These are phyloP conservation scores for Callyntrura guangdongensis DNA, from an alignment of 2,888 invertebrate species.

Conservation along the genomic window DNA sequence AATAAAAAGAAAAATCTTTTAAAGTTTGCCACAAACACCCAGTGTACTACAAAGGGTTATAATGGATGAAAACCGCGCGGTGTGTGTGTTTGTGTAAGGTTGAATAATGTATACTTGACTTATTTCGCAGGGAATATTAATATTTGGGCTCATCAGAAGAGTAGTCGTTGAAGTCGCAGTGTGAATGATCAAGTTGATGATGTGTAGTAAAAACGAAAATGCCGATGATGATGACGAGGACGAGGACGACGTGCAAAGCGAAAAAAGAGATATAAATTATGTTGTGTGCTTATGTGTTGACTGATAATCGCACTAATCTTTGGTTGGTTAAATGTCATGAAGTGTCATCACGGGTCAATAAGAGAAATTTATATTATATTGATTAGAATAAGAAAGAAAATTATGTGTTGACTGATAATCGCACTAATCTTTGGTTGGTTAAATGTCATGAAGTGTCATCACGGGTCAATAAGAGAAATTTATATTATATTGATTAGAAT, in stretches of 20 bases:
- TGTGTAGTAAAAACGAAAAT: background rate
- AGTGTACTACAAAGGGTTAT: background rate
- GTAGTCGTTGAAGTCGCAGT: no score
- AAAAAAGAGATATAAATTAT: constrained; percentile 72
- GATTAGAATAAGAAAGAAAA: constrained; percentile 23
- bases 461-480: constrained; percentile 58
- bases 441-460: constrained; percentile 77
- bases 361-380: background rate
- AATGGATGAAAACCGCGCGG: background rate
- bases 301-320: constrained; percentile 78
- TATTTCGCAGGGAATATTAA: no score
- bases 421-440: constrained; percentile 74
- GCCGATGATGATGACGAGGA: background rate
- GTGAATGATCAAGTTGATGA: background rate
- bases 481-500: constrained; percentile 9
- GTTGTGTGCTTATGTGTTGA: constrained; percentile 76
- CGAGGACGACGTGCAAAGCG: background rate
- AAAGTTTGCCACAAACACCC: background rate
- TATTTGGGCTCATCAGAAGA: no score
- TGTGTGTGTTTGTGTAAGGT: background rate
- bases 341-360: constrained; percentile 74
- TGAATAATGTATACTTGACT: no score
- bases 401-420: constrained; percentile 78
- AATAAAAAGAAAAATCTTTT: background rate
- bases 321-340: constrained; percentile 74